Conservation (phyloP, 1,140 invertebrate genomes). For the Drosophila mauritiana region DNA sequence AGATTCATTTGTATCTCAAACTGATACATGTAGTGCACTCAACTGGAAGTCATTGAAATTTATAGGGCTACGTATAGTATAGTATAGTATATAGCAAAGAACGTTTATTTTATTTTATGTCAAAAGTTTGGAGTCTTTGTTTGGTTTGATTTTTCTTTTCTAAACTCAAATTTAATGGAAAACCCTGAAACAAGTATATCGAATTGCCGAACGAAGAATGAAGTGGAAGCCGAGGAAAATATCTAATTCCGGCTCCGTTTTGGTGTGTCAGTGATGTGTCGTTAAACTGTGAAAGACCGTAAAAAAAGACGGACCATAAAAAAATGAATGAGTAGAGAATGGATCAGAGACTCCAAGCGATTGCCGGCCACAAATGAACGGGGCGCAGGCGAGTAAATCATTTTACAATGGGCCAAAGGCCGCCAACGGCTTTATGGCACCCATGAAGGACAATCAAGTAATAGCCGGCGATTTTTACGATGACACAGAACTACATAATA, state of each 20-base stretch:
- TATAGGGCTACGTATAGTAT: too few relatives aligned
- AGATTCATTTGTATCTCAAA: too few relatives aligned
- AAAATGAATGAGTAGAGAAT: conserved; percentile 56
- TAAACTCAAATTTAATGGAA: too few relatives aligned
- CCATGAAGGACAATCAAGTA: conserved; percentile 80
- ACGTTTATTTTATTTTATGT: too few relatives aligned
- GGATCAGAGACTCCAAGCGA: conserved; percentile 17
- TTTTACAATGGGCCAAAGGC: conserved; percentile 73
- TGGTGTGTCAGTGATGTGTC: conserved; percentile 76
- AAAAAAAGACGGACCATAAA: conserved; percentile 70
- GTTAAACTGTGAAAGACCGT: conserved; percentile 81
- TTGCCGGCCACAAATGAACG: conserved; percentile 56
- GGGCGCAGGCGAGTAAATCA: conserved; percentile 70
- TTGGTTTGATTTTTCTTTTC: too few relatives aligned
- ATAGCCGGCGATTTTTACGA: conserved; percentile 78
- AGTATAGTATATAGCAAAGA: too few relatives aligned
- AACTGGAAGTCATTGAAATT: too few relatives aligned
- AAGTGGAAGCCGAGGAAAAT: not conserved
- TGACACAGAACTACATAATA: conserved; percentile 81
- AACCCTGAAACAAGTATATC: too few relatives aligned
- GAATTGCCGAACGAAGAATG: too few relatives aligned
- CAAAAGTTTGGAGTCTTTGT: too few relatives aligned
- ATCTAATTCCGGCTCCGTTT: conserved; percentile 19
- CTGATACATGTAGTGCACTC: too few relatives aligned
- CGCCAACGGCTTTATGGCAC: conserved; percentile 72